Evolutionary conservation across 1,140 invertebrate species (phyloP), one percentile per base, ranked within the genome.

Genomic region (Psilanteris sp.): DNA sequence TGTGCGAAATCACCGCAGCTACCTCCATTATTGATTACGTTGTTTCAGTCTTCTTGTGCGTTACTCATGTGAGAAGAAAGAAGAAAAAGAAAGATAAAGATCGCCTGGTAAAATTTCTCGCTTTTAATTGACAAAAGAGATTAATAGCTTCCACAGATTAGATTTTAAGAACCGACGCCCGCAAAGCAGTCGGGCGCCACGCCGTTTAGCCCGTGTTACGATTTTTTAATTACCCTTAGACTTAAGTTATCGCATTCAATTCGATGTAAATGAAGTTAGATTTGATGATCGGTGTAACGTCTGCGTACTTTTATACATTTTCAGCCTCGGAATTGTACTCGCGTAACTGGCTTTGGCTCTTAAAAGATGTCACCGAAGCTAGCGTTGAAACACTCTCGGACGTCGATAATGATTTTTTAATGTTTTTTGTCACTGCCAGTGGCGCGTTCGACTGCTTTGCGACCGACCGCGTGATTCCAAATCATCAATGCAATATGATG

Each of bases 401-500:
- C n/a, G n/a, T n/a, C n/a, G n/a, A n/a, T n/a, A n/a, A n/a, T n/a
- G n/a, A n/a, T n/a, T n/a, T n/a, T n/a, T n/a, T n/a, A n/a, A n/a
- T n/a, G 10, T 4, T 1, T 31, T 29, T 6, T 24, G 72, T 64
- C 82, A 87, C 85, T 88, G 85, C 85, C 85, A 87, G 67, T 4
- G 29, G 27, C 39, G 34, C 32, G 68, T 82, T 82, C 79, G 82
- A 73, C 81, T 80, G 74, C 78, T 83, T 78, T 74, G 76, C 79
- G 76, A 79, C 29, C 31, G 54, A 82, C 57, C 81, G 77, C 81
- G 82, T 75, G 80, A 86, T 87, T 87, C 82, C 83, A 86, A 87
- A 88, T 84, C 80, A 57, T 83, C 82, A 84, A 85, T 87, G 85
- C 85, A 87, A 87, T 87, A 87, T 79, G 67, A 86, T 87, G 87